Percentiles rank a stretch among this genome's conserved stretches.
Evolutionary conservation across 2,113 vertebrate genomes (phyloP).

Genomic region (Paraplagusia blochii): DNA sequence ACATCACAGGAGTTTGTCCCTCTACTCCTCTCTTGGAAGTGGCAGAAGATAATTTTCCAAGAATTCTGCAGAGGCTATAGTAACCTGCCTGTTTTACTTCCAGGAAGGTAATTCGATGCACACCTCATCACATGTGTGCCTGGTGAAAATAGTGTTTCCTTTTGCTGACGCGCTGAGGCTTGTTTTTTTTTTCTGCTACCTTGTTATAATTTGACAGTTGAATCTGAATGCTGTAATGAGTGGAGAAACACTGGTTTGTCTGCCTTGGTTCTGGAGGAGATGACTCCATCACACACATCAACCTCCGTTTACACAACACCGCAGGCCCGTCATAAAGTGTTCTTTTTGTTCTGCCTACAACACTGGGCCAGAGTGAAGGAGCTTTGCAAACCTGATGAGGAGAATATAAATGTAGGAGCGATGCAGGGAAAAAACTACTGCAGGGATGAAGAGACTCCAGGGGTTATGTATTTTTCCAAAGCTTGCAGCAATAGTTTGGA

Average conservation of each 20-base stretch:
- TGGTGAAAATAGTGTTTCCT: not conserved
- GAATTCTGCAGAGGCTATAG: not conserved
- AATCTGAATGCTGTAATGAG: not conserved
- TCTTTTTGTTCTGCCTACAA: slow-evolving; percentile 7
- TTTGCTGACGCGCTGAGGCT: not conserved
- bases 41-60: not conserved
- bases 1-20: too few relatives aligned
- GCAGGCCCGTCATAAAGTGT: not conserved
- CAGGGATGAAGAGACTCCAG: not conserved
- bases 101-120: not conserved
- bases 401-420: not conserved
- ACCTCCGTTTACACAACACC: slow-evolving; percentile 4
- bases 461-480: not conserved
- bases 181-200: not conserved
- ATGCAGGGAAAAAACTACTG: not conserved
- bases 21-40: not conserved
- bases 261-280: not conserved
- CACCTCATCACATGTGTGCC: not conserved
- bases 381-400: not conserved
- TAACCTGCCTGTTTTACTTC: not conserved
- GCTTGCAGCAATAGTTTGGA: not conserved
- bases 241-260: not conserved
- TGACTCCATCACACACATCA: not conserved
- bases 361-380: slow-evolving; percentile 10
- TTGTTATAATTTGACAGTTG: not conserved